Evolutionary conservation across 2,888 invertebrate species (phyloP).

Genomic region (Malachius bipustulatus): DNA sequence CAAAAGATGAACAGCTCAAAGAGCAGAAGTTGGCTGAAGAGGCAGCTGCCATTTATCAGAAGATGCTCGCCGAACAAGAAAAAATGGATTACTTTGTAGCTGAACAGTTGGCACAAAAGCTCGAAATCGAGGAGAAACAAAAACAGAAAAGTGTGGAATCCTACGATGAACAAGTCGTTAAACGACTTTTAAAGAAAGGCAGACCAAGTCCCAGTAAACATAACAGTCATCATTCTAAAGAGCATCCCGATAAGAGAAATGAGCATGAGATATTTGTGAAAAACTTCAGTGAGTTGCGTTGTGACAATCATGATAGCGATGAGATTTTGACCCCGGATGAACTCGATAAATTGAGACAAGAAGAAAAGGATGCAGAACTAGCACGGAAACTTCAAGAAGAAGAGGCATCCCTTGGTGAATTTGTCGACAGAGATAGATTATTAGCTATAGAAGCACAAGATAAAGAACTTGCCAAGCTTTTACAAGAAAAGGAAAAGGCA

Average conservation of each 20-base stretch:
- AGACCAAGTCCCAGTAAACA: constrained; percentile 13
- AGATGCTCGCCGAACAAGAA: constrained; percentile 54
- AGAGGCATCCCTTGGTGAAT: constrained; percentile 50
- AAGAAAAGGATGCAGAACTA: constrained; percentile 62
- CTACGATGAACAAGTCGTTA: constrained; percentile 42
- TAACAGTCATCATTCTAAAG: constrained; percentile 19
- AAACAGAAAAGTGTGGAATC: constrained; percentile 43
- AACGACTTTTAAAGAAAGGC: constrained; percentile 39
- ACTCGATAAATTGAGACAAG: constrained; percentile 38
- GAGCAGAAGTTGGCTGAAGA: constrained; percentile 54
- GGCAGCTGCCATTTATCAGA: constrained; percentile 47
- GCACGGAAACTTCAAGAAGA: constrained; percentile 66
- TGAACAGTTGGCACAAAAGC: constrained; percentile 51
- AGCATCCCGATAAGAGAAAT: constrained; percentile 3
- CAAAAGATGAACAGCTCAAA: constrained; percentile 58
- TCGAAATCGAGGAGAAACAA: constrained; percentile 45
- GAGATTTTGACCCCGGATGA: background rate
- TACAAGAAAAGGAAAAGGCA: constrained; percentile 63
- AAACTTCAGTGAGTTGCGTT: background rate
- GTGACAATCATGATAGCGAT: background rate
- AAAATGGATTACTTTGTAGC: constrained; percentile 56
- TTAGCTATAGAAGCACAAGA: constrained; percentile 71
- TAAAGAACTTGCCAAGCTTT: constrained; percentile 61
- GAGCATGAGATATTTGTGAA: background rate
- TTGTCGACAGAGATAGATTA: constrained; percentile 41